Percentiles rank a stretch among this genome's conserved stretches.
Evolutionary conservation across 2,888 invertebrate genomes (phyloP).

Genomic region (Spatulosminthurus flaviceps): DNA sequence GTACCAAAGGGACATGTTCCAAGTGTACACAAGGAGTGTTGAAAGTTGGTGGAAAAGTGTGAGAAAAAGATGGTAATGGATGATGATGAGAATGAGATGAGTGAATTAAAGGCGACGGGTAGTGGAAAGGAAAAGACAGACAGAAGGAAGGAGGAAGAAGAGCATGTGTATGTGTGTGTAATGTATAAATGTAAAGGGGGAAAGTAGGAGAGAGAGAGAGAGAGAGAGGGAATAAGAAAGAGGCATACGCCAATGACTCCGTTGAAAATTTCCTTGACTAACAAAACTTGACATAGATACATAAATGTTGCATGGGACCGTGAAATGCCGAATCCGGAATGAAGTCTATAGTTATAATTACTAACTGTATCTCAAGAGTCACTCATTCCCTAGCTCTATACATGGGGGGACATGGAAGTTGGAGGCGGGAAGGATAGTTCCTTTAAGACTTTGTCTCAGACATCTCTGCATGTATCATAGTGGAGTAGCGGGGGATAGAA

Average conservation of each 20-base stretch:
- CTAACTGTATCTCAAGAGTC: background rate
- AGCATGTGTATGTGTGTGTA: too few species aligned
- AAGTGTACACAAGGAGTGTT: slow-evolving; percentile 10
- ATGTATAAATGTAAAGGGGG: too few species aligned
- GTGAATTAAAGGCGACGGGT: slow-evolving; percentile 36
- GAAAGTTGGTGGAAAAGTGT: background rate
- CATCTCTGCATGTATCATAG: too few species aligned
- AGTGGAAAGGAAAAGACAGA: slow-evolving; percentile 9
- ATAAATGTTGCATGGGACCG: slow-evolving; percentile 6
- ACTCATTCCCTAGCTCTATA: background rate
- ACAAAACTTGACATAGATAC: slow-evolving; percentile 1
- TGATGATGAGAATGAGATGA: slow-evolving; percentile 23
- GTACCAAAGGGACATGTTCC: too few species aligned
- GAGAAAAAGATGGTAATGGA: slow-evolving; percentile 14
- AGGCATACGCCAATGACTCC: background rate
- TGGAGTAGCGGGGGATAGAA: too few species aligned
- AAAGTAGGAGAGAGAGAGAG: background rate
- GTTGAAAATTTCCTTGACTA: background rate
- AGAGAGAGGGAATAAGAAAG: slow-evolving; percentile 15
- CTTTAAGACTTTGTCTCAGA: background rate
- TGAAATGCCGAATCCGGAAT: background rate
- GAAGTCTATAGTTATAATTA: background rate
- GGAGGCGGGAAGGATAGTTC: background rate
- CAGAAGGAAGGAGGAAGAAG: background rate
- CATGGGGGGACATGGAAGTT: background rate